Evolutionary conservation across 2,888 invertebrate genomes (phyloP), one percentile per base, ranked within the genome.

Genomic region (Leptinotarsa tumamoca): DNA sequence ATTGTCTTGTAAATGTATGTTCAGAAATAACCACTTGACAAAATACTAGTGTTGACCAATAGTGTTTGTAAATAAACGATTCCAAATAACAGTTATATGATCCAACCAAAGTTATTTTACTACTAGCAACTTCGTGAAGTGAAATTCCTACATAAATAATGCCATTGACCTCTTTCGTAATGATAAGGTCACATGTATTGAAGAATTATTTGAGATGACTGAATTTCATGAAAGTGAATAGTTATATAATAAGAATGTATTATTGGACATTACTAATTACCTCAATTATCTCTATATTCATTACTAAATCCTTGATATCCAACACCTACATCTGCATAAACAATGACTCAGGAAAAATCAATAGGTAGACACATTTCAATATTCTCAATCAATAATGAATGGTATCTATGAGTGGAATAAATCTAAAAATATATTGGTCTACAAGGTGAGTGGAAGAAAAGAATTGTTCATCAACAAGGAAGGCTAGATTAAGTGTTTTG

Each of bases 291-390:
- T 33, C 33, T 15, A 52, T 69, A 33, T 54, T 7, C 56, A 56
- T 15, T 21, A 69, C 56, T 43, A 69, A 54, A 56, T 23, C 69
- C 69, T 69, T 69, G 69, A 69, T n/a, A 17, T 56, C 54, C 21
- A 68, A 54, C 68, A 51, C 33, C 54, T 23, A 56, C 56, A 69
- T 54, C 33, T 68, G 4, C 56, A 69, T 69, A 43, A 17, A 18
- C 43, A 69, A 69, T 69, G 69, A 69, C 69, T 69, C 27, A 69
- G 49, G 69, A 15, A 69, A 69, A 69, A 56, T 33, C 18, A 23
- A 49, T 21, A 33, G 17, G 51, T 54, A 67, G 67, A 15, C n/a
- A 23, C 49, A 23, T 50, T 49, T 67, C 4, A 49, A 67, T 67
- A 49, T 49, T 49, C 15, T 51, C n/a, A 15, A 58, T 27, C 23